phyloP scores from a whole-genome alignment of 2,113 vertebrate species.

The Gnathochromis pfefferi region DNA sequence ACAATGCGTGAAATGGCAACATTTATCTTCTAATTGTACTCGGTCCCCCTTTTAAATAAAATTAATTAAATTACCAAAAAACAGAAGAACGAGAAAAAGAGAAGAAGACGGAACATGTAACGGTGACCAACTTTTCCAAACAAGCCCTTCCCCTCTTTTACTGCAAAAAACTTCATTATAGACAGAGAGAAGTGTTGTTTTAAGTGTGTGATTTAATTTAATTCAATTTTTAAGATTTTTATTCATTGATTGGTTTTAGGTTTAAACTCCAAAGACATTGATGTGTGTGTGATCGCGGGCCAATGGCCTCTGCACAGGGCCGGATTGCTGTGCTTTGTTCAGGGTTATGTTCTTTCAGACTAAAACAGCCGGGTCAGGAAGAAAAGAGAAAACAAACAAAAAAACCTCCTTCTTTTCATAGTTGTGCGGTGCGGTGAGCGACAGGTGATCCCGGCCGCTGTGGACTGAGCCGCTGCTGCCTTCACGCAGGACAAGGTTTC shows the following conservation, averaged over 20 bases:
- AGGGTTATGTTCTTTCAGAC: not conserved
- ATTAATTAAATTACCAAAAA: not conserved
- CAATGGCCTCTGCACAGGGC: not conserved
- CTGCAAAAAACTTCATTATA: not conserved
- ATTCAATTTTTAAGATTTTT: not conserved
- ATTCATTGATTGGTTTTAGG: not conserved
- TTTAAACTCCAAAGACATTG: not conserved
- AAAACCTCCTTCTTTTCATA: fast-evolving
- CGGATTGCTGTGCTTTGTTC: not conserved
- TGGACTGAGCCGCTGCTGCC: not conserved
- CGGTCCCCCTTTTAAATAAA: not conserved
- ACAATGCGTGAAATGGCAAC: not conserved
- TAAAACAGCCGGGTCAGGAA: not conserved
- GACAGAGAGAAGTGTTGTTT: not conserved
- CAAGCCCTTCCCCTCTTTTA: not conserved
- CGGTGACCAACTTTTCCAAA: not conserved
- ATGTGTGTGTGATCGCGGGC: not conserved
- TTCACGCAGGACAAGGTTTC: not conserved
- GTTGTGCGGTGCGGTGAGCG: not conserved
- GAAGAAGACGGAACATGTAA: not conserved
- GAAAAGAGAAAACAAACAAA: not conserved
- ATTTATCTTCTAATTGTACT: not conserved
- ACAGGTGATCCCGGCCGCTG: not conserved
- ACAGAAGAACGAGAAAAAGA: not conserved
- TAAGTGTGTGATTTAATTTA: not conserved